Base-by-base conservation (phyloP, 2,888 invertebrate species). In the Platypus cylindrus region DNA sequence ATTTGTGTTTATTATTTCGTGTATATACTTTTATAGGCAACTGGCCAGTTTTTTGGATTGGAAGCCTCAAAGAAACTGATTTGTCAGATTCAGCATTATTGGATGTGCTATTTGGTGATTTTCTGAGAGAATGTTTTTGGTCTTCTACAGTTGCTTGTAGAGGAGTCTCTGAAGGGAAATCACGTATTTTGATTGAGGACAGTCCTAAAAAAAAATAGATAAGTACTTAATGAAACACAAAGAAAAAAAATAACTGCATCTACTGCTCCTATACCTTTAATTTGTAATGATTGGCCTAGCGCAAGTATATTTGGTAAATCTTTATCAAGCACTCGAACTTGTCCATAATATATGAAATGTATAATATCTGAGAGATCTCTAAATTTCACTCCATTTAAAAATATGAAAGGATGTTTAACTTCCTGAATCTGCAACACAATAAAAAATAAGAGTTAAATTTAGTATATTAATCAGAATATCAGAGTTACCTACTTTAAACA, bases 321-420 rank as follows among this genome's bases (percentile, higher is more conserved):
- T 11, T 51, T 47, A 44, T 66, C 65, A 3, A 56, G 48, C 7
- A 66, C 64, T 50, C 62, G 63, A 3, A 66, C 60, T 53, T 67
- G 66, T 12, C 67, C 67, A 40, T 56, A 56, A 48, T 67, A 67
- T 59, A 67, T 65, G 44, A 66, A 67, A 36, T 62, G 61, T 15
- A 67, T 53, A 20, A 67, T 59, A 32, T 60, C 53, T 42, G 60
- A 58, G 3, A 67, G 49, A 46, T 65, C 60, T 5, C 49, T 49
- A 38, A 59, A 62, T 41, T 55, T 58, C 17, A 64, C 56, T 14
- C 62, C 62, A 43, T 64, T 64, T 44, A 67, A 53, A 27, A 66
- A 59, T 16, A 67, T 61, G 12, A 65, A 47, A 7, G 65, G 63
- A 47, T 65, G 60, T 13, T 55, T 54, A 3, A 54, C 53, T n/a